Base-by-base conservation (phyloP, 2,888 invertebrate species). In the Rotaria sp. region DNA sequence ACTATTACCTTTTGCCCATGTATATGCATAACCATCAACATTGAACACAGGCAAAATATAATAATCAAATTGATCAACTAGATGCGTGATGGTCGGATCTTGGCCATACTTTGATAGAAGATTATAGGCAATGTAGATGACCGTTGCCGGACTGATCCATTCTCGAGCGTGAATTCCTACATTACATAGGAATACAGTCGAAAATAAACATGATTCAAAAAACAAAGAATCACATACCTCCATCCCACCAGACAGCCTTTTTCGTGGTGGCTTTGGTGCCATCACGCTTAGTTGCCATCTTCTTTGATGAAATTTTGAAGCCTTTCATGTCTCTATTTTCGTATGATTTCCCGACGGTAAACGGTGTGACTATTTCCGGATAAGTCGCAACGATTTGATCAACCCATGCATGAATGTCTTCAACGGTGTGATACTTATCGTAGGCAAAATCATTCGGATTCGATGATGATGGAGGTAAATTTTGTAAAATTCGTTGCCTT, bases 1-100 rank as follows among this genome's bases (percentile, higher is more conserved):
- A 57, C 30, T 18, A 15, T 86, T 88, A 87, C 88, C 89, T 86
- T 86, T 88, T 84, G 85, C 88, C 89, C 89, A 90, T 1, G 90
- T 89, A 85, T 89, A 89, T 30, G 86, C 88, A 84, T 90, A 90
- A 26, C 86, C 86, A 67, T 57, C 57, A 52, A 50, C 52, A 35
- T 84, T 38, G 50, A 84, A 84, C 30, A 86, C 84, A 50, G n/a
- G 50, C 30, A 55, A 55, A 35, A 84, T 84, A 45, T 45, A 84
- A 75, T 30, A 84, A 84, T 75, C 75, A 38, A 84, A 50, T 50
- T 67, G 59, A 67, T 55, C 45, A 35, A 80, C 45, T 0, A 80
- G 26, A 45, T 80, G 80, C 2, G 80, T 80, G 0, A 80, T 80
- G 26, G 10, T 45, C 10, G 80, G 45, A 45, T 80, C 80, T 24